phyloP scores from a whole-genome alignment of 2,113 vertebrate genomes.

The Oxyruncus cristatus region DNA sequence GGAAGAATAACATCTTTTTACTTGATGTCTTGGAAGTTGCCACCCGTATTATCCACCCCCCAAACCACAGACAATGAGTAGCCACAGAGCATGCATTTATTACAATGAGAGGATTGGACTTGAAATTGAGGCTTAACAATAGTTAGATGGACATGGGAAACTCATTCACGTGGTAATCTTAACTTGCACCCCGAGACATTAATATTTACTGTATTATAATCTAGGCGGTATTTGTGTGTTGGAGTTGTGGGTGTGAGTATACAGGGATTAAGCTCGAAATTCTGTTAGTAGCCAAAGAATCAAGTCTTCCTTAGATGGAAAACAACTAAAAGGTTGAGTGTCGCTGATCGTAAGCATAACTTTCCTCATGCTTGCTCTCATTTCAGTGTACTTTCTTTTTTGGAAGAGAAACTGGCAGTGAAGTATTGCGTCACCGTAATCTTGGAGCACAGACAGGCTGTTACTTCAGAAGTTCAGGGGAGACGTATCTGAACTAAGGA shows the following conservation, averaged over 20 bases:
- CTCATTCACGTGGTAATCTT: not conserved
- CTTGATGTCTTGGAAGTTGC: not conserved
- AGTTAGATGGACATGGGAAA: not conserved
- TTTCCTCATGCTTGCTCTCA: not conserved
- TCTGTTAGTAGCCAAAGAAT: not conserved
- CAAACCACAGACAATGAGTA: not conserved
- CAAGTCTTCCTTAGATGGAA: constrained; percentile 21
- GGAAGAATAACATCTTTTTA: not conserved
- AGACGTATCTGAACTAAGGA: not conserved
- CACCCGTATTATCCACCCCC: not conserved
- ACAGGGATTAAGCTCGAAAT: not conserved
- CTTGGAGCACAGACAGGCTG: not conserved
- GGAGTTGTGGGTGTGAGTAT: too few species aligned
- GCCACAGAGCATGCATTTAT: not conserved
- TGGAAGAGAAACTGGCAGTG: constrained; percentile 21
- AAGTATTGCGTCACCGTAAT: not conserved
- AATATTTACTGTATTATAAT: not conserved
- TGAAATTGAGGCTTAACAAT: not conserved
- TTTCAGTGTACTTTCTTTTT: constrained; percentile 36
- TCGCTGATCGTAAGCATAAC: not conserved
- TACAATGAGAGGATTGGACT: not conserved
- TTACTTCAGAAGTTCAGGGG: not conserved
- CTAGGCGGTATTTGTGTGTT: not conserved
- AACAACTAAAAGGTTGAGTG: not conserved
- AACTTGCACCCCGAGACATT: not conserved